These are phyloP conservation scores for Clamator glandarius DNA, from an alignment of 2,797 vertebrate species.

Conservation along the genomic window DNA sequence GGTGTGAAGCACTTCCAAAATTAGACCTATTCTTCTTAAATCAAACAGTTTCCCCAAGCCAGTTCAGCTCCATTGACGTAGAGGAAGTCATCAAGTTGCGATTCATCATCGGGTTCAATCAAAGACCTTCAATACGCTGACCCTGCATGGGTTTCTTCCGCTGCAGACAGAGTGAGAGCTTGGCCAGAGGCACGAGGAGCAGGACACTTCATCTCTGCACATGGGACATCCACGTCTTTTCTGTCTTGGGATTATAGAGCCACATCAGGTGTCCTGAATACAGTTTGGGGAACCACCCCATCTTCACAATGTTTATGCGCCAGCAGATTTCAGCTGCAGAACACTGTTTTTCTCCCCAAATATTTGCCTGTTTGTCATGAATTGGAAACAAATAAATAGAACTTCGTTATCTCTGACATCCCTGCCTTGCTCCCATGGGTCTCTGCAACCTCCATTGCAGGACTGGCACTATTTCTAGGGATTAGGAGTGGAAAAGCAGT, in stretches of 20 bases:
- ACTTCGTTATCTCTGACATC: fast-evolving
- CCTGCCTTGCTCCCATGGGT: fast-evolving
- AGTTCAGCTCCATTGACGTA: constrained; percentile 63
- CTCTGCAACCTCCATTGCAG: not conserved
- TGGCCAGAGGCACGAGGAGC: not conserved
- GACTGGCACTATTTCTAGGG: not conserved
- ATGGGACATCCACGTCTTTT: fast-evolving
- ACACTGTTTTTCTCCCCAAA: fast-evolving
- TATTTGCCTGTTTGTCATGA: not conserved
- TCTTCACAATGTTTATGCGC: not conserved
- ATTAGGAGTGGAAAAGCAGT: not conserved
- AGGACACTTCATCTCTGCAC: not conserved
- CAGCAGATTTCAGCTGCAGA: not conserved
- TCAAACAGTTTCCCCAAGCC: constrained; percentile 71
- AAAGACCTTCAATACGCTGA: constrained; percentile 8
- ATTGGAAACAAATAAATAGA: not conserved
- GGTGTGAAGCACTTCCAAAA: constrained; percentile 71
- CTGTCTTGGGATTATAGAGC: not conserved
- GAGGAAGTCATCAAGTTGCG: constrained; percentile 66
- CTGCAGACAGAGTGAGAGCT: not conserved
- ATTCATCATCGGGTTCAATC: constrained; percentile 59
- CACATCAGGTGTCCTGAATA: fast-evolving
- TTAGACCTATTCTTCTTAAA: constrained; percentile 70
- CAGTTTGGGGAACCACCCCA: not conserved
- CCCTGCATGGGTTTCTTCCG: not conserved